Conservation (phyloP, 2,888 invertebrate species). For the Acleris sparsana region DNA sequence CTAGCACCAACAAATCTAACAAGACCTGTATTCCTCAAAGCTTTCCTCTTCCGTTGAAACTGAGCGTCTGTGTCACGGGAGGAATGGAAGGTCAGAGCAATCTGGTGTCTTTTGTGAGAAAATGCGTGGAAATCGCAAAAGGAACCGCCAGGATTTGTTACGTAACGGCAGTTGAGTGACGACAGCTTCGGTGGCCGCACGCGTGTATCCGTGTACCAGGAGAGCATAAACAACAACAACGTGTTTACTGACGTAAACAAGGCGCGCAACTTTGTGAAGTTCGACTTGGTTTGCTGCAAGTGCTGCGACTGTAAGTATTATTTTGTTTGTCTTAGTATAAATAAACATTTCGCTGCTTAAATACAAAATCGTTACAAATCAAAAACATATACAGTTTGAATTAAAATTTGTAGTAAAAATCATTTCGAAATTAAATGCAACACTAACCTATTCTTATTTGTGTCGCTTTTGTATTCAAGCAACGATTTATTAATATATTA, state of each 20-base stretch:
- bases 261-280: slow-evolving; percentile 36
- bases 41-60: slow-evolving; percentile 18
- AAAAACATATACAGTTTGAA: too few species aligned
- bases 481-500: too few species aligned
- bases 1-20: slow-evolving; percentile 47
- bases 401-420: too few species aligned
- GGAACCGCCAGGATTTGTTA: slow-evolving; percentile 73
- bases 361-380: too few species aligned
- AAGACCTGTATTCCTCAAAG: slow-evolving; percentile 44
- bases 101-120: slow-evolving; percentile 53
- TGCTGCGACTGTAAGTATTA: slow-evolving; percentile 33
- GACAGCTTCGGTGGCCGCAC: slow-evolving; percentile 59
- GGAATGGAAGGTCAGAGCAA: slow-evolving; percentile 49
- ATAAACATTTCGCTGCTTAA: too few species aligned
- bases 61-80: slow-evolving; percentile 24
- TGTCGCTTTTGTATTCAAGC: too few species aligned
- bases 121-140: slow-evolving; percentile 60
- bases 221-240: slow-evolving; percentile 80
- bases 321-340: not conserved
- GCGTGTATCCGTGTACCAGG: slow-evolving; percentile 47
- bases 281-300: not conserved
- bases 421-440: too few species aligned
- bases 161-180: slow-evolving; percentile 76
- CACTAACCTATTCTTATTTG: too few species aligned
- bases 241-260: slow-evolving; percentile 79